A percentile compares a stretch with the other conserved stretches of the same genome.
These are phyloP conservation scores for Teleogryllus occipitalis DNA, from an alignment of 1,140 invertebrate species.

Conservation along the genomic window DNA sequence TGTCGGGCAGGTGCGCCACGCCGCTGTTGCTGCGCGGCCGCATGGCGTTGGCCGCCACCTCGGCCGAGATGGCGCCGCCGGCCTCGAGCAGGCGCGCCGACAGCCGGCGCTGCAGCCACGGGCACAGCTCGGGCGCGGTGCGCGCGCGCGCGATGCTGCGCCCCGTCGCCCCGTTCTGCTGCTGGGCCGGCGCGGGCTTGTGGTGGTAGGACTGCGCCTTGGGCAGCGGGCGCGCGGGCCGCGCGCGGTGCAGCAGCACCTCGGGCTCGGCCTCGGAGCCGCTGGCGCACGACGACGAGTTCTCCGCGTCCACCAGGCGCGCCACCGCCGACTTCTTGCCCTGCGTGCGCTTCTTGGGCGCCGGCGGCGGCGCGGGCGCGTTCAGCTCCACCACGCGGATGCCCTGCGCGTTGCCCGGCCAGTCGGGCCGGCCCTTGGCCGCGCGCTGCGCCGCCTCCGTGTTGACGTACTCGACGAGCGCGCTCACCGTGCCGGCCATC, in stretches of 20 bases:
- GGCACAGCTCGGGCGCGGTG: slow-evolving; percentile 13
- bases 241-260: slow-evolving; percentile 7
- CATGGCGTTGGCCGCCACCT: slow-evolving; percentile 12
- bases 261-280: slow-evolving; percentile 58
- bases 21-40: slow-evolving; percentile 32
- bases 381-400: slow-evolving; percentile 36
- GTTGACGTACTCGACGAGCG: slow-evolving; percentile 81
- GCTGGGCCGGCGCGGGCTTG: neutral
- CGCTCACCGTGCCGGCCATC: slow-evolving; percentile 71
- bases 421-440: slow-evolving; percentile 50
- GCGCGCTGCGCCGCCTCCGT: slow-evolving; percentile 76
- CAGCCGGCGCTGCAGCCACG: slow-evolving; percentile 32
- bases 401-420: slow-evolving; percentile 27
- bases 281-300: slow-evolving; percentile 53
- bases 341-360: slow-evolving; percentile 30
- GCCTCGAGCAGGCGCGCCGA: neutral
- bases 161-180: slow-evolving; percentile 9
- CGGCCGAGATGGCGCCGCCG: neutral
- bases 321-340: slow-evolving; percentile 33
- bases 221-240: slow-evolving; percentile 8
- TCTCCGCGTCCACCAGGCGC: slow-evolving; percentile 30
- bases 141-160: neutral
- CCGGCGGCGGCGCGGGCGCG: slow-evolving; percentile 29
- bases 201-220: slow-evolving; percentile 6
- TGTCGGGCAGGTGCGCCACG: slow-evolving; percentile 46